These are phyloP conservation scores for Andrena chrysosceles DNA, from an alignment of 2,888 invertebrate species.

Conservation along the genomic window DNA sequence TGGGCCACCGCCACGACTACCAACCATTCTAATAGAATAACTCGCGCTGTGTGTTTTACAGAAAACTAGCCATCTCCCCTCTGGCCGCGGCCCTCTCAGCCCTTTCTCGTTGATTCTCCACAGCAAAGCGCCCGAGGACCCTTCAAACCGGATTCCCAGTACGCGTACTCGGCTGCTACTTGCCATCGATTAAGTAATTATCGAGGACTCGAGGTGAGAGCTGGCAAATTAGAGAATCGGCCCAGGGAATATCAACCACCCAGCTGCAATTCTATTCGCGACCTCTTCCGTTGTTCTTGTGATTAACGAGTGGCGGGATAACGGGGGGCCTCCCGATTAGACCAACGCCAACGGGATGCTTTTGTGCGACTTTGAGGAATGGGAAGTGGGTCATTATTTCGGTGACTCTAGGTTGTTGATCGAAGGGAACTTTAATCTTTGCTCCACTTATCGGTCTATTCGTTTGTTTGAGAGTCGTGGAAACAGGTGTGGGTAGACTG, in stretches of 20 bases:
- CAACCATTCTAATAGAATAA: conserved; percentile 80
- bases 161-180: conserved; percentile 50
- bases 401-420: background rate
- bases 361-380: background rate
- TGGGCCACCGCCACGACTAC: conserved; percentile 70
- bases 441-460: background rate
- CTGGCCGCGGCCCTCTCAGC: background rate
- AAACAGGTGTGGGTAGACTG: too few relatives aligned
- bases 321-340: background rate
- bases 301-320: conserved; percentile 37
- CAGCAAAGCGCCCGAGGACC: background rate
- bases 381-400: conserved; percentile 3
- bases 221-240: conserved; percentile 70
- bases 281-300: conserved; percentile 52
- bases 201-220: conserved; percentile 63
- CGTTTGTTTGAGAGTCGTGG: too few relatives aligned
- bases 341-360: background rate
- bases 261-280: conserved; percentile 43
- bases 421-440: background rate
- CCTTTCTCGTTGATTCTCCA: conserved; percentile 27
- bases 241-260: conserved; percentile 51
- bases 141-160: conserved; percentile 22
- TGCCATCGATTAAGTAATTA: conserved; percentile 80
- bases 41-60: conserved; percentile 74
- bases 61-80: conserved; percentile 67